phyloP scores from a whole-genome alignment of 1,140 invertebrate species.

The Drosophila littoralis region DNA sequence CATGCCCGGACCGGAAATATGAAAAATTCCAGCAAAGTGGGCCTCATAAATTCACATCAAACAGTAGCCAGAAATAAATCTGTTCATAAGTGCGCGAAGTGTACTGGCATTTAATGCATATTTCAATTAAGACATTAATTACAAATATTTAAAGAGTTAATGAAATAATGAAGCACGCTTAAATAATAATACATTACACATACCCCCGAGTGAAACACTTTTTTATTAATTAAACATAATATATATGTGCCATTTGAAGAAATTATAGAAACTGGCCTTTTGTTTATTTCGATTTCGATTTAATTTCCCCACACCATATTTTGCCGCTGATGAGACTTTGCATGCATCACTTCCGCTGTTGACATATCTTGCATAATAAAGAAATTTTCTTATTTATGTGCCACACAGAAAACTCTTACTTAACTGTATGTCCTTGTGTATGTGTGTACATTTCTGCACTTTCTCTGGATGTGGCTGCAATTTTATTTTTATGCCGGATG shows the following conservation, averaged over 20 bases:
- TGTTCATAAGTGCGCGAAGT: slow-evolving; percentile 36
- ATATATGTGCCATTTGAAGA: not conserved
- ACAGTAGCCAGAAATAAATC: slow-evolving; percentile 51
- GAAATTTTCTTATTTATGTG: slow-evolving; percentile 48
- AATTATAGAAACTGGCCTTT: not conserved
- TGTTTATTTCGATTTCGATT: not conserved
- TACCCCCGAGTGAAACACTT: not conserved
- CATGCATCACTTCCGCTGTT: slow-evolving; percentile 38
- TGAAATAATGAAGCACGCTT: not conserved
- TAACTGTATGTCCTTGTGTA: not conserved
- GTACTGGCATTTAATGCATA: slow-evolving; percentile 34
- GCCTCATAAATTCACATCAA: slow-evolving; percentile 38
- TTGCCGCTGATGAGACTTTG: slow-evolving; percentile 11
- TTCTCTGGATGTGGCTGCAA: slow-evolving; percentile 38
- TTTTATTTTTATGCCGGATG: slow-evolving; percentile 12
- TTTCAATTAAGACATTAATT: slow-evolving; percentile 72
- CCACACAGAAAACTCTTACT: slow-evolving; percentile 1
- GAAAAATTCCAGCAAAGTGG: slow-evolving; percentile 44
- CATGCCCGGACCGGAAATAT: slow-evolving; percentile 11
- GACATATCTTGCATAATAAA: slow-evolving; percentile 53
- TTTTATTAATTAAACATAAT: not conserved
- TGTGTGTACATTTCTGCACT: slow-evolving; percentile 9
- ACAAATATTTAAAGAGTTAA: slow-evolving; percentile 33
- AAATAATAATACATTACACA: slow-evolving; percentile 24
- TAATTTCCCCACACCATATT: not conserved